Evolutionary conservation across 2,888 invertebrate genomes (phyloP).

Genomic region (Stramonita haemastoma): DNA sequence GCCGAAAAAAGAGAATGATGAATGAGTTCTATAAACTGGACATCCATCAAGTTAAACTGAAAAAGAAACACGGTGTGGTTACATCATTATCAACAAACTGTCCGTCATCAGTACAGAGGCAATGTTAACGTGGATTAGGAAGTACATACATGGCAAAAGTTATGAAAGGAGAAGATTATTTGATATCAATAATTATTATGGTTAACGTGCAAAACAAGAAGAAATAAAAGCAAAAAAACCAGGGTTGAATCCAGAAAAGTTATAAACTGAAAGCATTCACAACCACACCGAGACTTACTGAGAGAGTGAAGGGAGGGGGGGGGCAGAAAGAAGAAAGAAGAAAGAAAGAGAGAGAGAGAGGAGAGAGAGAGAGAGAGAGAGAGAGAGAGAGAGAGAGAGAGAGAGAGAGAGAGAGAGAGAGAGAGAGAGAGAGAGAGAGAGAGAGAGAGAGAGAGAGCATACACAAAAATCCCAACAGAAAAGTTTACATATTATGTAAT

Average conservation of each 20-base stretch:
- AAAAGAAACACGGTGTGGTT: no score
- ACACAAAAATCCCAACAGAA: not conserved
- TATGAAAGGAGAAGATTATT: not conserved
- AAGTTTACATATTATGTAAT: no score
- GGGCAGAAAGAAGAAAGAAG: not conserved
- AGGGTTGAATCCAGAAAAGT: not conserved
- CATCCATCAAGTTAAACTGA: no score
- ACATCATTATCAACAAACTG: no score
- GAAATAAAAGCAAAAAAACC: not conserved
- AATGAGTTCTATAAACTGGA: not conserved
- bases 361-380: conserved; percentile 25
- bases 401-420: conserved; percentile 1
- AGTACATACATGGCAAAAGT: no score
- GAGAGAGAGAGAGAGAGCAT: not conserved
- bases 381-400: conserved; percentile 8
- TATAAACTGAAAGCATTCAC: not conserved
- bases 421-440: conserved; percentile 1
- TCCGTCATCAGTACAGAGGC: no score
- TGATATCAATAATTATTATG: not conserved
- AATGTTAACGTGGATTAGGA: no score
- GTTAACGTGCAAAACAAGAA: not conserved
- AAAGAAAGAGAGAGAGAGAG: conserved; percentile 23
- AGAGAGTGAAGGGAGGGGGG: not conserved
- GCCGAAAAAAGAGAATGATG: not conserved
- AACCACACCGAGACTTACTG: not conserved